These are phyloP conservation scores for Patella vulgata DNA, from an alignment of 1,140 invertebrate species.

Conservation along the genomic window DNA sequence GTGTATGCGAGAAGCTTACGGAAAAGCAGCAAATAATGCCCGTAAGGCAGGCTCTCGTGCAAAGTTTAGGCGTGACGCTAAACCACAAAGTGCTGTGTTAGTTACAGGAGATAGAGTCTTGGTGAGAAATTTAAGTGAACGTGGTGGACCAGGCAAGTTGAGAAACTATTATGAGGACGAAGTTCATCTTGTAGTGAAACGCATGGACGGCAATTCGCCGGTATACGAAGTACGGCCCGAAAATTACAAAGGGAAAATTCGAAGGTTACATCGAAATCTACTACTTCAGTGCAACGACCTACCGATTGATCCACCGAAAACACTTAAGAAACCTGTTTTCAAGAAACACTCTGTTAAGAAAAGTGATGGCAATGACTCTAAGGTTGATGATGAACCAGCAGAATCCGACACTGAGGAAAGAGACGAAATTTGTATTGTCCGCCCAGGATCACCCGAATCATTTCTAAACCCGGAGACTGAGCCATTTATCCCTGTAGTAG, in stretches of 20 bases:
- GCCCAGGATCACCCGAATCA: too few species aligned
- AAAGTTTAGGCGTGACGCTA: not conserved
- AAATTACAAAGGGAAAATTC: not conserved
- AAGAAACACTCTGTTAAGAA: too few species aligned
- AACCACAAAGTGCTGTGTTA: not conserved
- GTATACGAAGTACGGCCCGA: constrained; percentile 17
- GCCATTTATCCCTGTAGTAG: too few species aligned
- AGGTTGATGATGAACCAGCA: too few species aligned
- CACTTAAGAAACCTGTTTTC: not conserved
- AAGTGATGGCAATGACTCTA: too few species aligned
- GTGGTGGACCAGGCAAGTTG: constrained; percentile 24
- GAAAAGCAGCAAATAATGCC: constrained; percentile 2
- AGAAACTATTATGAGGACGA: constrained; percentile 14
- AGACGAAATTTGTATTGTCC: too few species aligned
- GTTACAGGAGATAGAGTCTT: constrained; percentile 10
- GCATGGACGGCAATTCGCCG: not conserved
- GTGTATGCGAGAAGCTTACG: constrained; percentile 10
- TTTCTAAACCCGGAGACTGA: too few species aligned
- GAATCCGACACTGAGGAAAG: too few species aligned
- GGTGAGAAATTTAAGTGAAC: constrained; percentile 16
- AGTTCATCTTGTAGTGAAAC: constrained; percentile 6
- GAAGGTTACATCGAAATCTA: constrained; percentile 23
- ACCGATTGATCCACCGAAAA: constrained; percentile 3
- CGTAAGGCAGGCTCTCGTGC: not conserved
- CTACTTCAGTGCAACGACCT: constrained; percentile 11